Evolutionary conservation across 1,140 invertebrate genomes (phyloP), one percentile per base, ranked within the genome.

Genomic region (Polypedilum pembai): DNA sequence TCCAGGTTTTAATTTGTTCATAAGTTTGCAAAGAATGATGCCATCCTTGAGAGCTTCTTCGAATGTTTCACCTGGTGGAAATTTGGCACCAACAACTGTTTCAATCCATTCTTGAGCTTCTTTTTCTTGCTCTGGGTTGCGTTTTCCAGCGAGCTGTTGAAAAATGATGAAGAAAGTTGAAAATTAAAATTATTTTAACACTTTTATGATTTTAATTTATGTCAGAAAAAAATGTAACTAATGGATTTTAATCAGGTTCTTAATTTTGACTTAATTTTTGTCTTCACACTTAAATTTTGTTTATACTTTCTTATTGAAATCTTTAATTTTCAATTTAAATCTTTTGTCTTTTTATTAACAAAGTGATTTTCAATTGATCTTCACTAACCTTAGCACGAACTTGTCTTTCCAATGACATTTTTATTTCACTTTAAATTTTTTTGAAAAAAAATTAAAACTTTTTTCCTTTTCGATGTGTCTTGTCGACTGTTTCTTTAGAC

Each of bases 51-150:
- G 85, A 77, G 92, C 87, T 82, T 95, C 93, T 81, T 95, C 94
- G 78, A 88, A 90, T 5, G 80, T 75, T 80, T 89, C 86, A 83
- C 88, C 88, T 79, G 87, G 85, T 76, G 92, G 92, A 84, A 98
- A 92, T 83, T 90, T 90, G 79, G 94, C 91, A 65, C 92, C 93
- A 73, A 94, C 85, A 74, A 98, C 88, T 41, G 85, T 82, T 83
- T 96, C 94, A 76, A 98, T 92, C 96, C 96, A 98, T 81, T 89
- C 88, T 81, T 97, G 91, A 77, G 91, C 91, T 84, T 94, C 92
- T 73, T 89, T 89, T 85, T 98, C 95, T 82, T 93, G 88, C 77
- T 93, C 89, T 45, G 91, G 88, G 82, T 94, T 92, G 77, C 95
- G 90, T 85, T 96, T 96, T 78, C 91, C 88, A 81, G 92, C 90